These are phyloP conservation scores for Bubo blakistoni DNA, from an alignment of 2,113 vertebrate species.

Conservation along the genomic window DNA sequence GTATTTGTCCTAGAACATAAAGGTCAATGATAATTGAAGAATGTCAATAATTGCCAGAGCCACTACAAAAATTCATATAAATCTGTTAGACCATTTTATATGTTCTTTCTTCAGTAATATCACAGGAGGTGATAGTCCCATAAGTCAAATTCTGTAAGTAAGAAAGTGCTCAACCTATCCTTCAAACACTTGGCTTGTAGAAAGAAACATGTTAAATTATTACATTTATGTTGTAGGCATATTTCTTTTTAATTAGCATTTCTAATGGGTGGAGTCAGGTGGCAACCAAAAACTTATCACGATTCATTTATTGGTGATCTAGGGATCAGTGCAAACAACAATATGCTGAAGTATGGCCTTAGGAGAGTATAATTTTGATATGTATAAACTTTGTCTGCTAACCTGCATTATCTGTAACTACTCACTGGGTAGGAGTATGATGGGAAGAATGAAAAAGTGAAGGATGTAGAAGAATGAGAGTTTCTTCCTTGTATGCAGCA, in stretches of 20 bases:
- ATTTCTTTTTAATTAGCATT: not conserved
- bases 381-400: not conserved
- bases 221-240: not conserved
- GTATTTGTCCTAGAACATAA: conserved; percentile 42
- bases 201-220: not conserved
- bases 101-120: conserved; percentile 7
- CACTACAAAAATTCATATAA: conserved; percentile 15
- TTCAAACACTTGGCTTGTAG: not conserved
- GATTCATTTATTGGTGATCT: not conserved
- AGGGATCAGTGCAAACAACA: not conserved
- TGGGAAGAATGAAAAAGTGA: not conserved
- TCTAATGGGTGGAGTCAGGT: not conserved
- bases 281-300: not conserved
- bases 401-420: not conserved
- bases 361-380: not conserved
- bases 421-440: not conserved
- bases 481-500: not conserved
- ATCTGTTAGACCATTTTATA: not conserved
- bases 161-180: not conserved
- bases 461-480: not conserved
- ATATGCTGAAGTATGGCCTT: not conserved
- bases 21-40: conserved; percentile 55
- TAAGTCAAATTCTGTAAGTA: not conserved
- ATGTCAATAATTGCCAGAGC: conserved; percentile 34
- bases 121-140: not conserved